Percentiles rank a stretch among this genome's conserved stretches.
phyloP scores from a whole-genome alignment of 2,113 vertebrate species.

The Corythaeola cristata region DNA sequence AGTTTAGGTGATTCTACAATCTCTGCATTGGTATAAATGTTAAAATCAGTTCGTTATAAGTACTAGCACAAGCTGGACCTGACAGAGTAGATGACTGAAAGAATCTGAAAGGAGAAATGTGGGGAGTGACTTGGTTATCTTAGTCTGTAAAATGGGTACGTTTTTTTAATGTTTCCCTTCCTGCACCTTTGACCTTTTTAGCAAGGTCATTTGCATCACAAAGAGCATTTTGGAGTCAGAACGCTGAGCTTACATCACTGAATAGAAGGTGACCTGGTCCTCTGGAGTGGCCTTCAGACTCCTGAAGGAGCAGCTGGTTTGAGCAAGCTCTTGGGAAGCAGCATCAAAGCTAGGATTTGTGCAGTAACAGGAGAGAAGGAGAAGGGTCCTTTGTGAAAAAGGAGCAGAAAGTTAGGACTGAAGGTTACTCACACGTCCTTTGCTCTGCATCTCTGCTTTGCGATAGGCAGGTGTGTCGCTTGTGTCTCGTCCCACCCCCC shows the following conservation, averaged over 20 bases:
- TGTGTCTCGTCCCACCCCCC: neutral
- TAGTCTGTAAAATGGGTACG: neutral
- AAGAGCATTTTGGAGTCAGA: neutral
- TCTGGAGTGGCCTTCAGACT: neutral
- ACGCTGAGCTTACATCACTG: neutral
- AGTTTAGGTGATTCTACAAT: neutral
- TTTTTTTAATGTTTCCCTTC: neutral
- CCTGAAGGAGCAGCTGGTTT: neutral
- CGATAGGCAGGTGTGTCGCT: neutral
- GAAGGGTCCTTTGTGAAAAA: neutral
- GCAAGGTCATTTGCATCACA: neutral
- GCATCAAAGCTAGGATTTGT: rapidly evolving
- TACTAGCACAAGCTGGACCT: neutral
- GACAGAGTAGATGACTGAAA: neutral
- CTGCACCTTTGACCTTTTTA: neutral
- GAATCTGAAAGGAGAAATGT: neutral
- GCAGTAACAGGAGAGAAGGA: neutral
- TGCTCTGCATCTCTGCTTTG: neutral
- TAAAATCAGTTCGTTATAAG: neutral
- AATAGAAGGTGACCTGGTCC: neutral
- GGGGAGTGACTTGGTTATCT: neutral
- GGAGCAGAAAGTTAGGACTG: neutral
- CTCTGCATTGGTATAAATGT: neutral
- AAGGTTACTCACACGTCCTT: neutral
- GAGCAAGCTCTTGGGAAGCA: neutral